Evolutionary conservation across 2,113 vertebrate species (phyloP), one percentile per base, ranked within the genome.

Genomic region (Lampris megalopsis): DNA sequence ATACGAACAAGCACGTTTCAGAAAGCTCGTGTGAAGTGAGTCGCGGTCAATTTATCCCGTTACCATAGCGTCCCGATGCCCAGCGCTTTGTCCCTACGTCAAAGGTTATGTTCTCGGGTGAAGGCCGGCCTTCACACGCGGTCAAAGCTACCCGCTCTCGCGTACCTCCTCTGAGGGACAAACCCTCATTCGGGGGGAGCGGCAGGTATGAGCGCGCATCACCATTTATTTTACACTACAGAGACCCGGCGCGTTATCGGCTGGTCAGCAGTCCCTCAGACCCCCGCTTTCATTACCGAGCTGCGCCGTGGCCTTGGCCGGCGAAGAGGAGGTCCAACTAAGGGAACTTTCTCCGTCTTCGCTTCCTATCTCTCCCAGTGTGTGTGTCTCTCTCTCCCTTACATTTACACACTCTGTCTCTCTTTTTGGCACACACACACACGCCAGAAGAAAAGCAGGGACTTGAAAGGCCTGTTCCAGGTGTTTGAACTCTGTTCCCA

Each of bases 401-500:
- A 9, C 53, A 2, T 49, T 49, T 35, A 35, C 8, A 8, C 59
- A 42, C 59, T 1, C 59, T 38, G 40, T 9, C 41, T 13, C 38
- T 13, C 9, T 10, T 59, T 24, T 41, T 24, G 49, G 3, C 50
- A 64, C 41, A 50, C 59, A 68, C 62, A 69, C 54, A 63, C 36
- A 24, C 49, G 40, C 77, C 37, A 65, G 52, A 66, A 36, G 73
- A 2, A 43, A 48, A 71, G 53, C 73, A 79, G 64, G 66, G 75
- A 91, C 89, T 88, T 92, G 81, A 93, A 93, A 92, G 88, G 83
- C 80, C 76, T 61, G 73, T 90, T 88, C 77, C 80, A 90, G 89
- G 89, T 90, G 89, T 92, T 92, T 92, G 90, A 93, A 91, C 92
- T 90, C 36, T 57, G 49, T 72, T 63, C 58, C 71, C 88, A 89